Evolutionary conservation across 53 echinoderm and acorn worm genomes (phyloP), one percentile per base, ranked within the genome.

Genomic region (Mesocentrotus franciscanus): DNA sequence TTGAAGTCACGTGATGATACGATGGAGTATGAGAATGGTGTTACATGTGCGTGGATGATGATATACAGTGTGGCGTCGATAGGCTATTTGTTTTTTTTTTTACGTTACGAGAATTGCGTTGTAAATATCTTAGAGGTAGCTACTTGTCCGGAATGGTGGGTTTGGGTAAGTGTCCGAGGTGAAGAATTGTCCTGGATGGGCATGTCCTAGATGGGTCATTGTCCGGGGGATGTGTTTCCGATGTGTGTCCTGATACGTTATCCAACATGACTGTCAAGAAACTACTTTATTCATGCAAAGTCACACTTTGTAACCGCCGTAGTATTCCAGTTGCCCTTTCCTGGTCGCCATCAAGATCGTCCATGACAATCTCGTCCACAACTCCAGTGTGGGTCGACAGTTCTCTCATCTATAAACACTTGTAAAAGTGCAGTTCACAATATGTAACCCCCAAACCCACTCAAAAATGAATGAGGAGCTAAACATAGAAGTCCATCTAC

Each of bases 341-440:
- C 13, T 12, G 76, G 76, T 76, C 76, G 15, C 76, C 55, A 55
- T 18, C 22, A 39, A 8, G 14, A 84, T 84, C 55, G 42, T 36
- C 55, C 55, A 18, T 49, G 22, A 42, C 84, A 84, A 9, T 84
- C 49, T 84, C 55, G 42, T 20, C 55, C 42, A 20, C 84, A 13
- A 56, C 58, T 26, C 8, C 0, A 57, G 59, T 26, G 10, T 56
- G 87, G 58, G 87, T 87, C 58, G 87, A 56, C n/a, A 13, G 27
- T 87, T 58, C 15, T 87, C n/a, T 27, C 87, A 57, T 58, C 29
- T 27, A 10, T 58, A 27, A 87, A 58, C 58, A 87, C 57, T 87
- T 58, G 87, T 87, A 58, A 87, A 87, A 87, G 87, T 87, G 87
- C 58, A 87, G 87, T 87, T 57, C 58, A 87, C n/a, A n/a, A n/a